phyloP scores from a whole-genome alignment of 1,140 invertebrate genomes.

The Penaeus chinensis region DNA sequence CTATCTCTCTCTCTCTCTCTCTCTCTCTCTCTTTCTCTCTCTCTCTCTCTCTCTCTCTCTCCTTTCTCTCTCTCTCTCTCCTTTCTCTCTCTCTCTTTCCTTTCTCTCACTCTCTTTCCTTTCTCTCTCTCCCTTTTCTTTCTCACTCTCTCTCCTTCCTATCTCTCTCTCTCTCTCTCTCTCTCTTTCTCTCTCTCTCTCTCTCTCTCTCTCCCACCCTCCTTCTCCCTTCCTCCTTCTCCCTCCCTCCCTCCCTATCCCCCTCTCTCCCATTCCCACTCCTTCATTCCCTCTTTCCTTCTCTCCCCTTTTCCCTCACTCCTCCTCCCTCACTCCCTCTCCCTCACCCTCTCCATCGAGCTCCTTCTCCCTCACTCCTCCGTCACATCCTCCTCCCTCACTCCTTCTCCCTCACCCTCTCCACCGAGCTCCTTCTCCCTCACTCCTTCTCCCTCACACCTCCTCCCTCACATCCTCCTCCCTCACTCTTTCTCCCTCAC shows the following conservation, averaged over 20 bases:
- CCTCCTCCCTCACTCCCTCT: not conserved
- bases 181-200: no score
- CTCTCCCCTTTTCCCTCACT: no score
- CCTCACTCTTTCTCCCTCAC: no score
- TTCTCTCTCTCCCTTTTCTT: no score
- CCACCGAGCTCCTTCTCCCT: not conserved
- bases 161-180: not conserved
- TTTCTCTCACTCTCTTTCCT: no score
- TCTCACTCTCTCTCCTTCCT: not conserved
- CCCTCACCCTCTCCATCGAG: not conserved
- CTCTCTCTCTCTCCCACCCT: not conserved
- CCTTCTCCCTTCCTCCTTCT: not conserved
- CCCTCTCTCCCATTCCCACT: not conserved
- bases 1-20: no score
- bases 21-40: no score
- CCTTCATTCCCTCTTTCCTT: not conserved
- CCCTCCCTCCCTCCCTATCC: not conserved
- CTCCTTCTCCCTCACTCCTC: not conserved
- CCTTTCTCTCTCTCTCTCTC: no score
- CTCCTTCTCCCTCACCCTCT: not conserved
- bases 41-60: no score
- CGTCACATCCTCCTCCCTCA: not conserved
- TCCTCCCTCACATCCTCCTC: no score
- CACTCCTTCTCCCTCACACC: no score
- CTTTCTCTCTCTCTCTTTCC: no score